Evolutionary conservation across 2,797 vertebrate species (phyloP).

Genomic region (Clamator glandarius): DNA sequence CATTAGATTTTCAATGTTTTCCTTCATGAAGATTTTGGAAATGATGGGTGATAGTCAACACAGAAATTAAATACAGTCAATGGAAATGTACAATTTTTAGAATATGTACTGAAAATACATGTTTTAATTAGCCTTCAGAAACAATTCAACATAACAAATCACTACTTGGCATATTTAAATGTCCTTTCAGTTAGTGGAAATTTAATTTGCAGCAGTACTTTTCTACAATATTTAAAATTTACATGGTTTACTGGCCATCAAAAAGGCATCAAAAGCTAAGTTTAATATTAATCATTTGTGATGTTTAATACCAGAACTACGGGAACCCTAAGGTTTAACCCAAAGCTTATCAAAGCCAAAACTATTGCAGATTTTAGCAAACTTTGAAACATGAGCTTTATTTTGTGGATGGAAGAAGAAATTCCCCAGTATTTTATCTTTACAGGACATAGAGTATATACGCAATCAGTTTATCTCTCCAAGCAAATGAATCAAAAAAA

Average conservation of each 20-base stretch:
- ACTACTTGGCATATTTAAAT: slow-evolving; percentile 23
- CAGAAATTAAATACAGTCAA: neutral
- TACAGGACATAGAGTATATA: neutral
- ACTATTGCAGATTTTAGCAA: neutral
- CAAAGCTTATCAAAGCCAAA: neutral
- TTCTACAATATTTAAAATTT: neutral
- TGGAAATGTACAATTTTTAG: neutral
- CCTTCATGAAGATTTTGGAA: neutral
- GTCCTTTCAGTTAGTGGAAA: slow-evolving; percentile 9
- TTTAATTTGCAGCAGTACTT: neutral
- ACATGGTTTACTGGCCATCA: neutral
- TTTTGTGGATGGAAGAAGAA: neutral
- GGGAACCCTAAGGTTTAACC: neutral
- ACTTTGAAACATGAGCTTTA: neutral
- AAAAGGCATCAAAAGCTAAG: neutral
- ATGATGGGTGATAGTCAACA: neutral
- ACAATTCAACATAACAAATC: neutral
- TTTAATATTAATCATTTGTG: neutral
- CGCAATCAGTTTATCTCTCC: neutral
- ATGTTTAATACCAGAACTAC: neutral
- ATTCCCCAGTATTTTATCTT: neutral
- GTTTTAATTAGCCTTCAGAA: neutral
- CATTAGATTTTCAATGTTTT: neutral
- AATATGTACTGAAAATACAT: neutral
- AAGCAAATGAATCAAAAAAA: neutral